Conservation (phyloP, 2,113 vertebrate genomes). For the Triplophysa siluroides region DNA sequence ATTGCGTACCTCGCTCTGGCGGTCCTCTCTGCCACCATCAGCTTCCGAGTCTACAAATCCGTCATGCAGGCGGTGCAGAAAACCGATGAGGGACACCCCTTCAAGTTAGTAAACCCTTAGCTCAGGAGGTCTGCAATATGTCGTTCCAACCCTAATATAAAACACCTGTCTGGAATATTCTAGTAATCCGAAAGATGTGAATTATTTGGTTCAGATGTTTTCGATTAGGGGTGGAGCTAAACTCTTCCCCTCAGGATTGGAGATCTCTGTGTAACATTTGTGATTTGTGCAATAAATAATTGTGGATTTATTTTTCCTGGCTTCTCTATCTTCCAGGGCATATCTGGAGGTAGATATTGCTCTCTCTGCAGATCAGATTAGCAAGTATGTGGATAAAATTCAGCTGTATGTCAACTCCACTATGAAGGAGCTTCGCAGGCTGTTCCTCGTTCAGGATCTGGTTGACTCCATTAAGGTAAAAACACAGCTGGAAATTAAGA, state of each 20-base stretch:
- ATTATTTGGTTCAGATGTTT: too few species aligned
- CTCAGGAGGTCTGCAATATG: neutral
- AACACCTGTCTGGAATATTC: too few species aligned
- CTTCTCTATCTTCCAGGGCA: constrained; percentile 70
- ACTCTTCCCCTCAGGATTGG: neutral
- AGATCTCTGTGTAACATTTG: neutral
- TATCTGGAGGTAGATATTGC: constrained; percentile 95
- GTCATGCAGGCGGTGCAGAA: constrained; percentile 99
- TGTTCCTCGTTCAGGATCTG: constrained; percentile 97
- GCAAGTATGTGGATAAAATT: constrained; percentile 95
- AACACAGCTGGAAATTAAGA: neutral
- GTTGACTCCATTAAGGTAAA: constrained; percentile 96
- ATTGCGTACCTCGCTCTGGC: constrained; percentile 94
- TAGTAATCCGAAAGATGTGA: too few species aligned
- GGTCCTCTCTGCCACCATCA: constrained; percentile 94
- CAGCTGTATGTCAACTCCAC: constrained; percentile 92
- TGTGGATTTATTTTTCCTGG: neutral
- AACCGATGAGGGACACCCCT: constrained; percentile 96
- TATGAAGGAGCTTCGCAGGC: constrained; percentile 91
- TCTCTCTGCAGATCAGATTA: constrained; percentile 96
- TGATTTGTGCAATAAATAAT: neutral
- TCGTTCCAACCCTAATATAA: too few species aligned
- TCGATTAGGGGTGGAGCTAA: too few species aligned
- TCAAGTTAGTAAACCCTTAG: constrained; percentile 81
- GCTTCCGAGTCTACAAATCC: constrained; percentile 99